These are phyloP conservation scores for Protobothrops mucrosquamatus DNA, from an alignment of 2,113 vertebrate species.

Conservation along the genomic window DNA sequence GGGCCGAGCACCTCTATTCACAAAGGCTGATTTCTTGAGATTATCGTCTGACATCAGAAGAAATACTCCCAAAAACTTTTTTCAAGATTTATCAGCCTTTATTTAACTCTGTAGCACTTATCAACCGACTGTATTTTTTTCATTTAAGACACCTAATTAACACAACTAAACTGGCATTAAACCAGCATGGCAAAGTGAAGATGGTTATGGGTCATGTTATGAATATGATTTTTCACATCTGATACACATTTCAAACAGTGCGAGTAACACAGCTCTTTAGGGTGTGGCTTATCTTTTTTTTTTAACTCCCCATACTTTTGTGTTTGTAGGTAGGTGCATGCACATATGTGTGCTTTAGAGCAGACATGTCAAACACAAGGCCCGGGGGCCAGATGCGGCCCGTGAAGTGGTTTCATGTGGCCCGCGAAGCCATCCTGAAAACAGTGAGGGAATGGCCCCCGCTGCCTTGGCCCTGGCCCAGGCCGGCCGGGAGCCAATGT, in stretches of 20 bases:
- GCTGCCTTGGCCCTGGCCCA: no score
- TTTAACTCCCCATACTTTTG: not conserved
- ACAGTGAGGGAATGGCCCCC: no score
- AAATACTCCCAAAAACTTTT: not conserved
- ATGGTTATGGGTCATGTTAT: not conserved
- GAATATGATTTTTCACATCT: not conserved
- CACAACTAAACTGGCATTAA: not conserved
- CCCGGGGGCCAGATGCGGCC: no score
- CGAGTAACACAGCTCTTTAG: not conserved
- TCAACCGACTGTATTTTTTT: not conserved
- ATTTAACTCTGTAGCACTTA: not conserved
- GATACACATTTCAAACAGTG: not conserved
- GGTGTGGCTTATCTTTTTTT: no score
- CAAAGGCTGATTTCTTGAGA: not conserved
- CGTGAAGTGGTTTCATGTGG: no score
- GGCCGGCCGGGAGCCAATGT: no score
- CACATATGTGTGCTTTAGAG: not conserved
- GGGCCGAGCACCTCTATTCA: not conserved
- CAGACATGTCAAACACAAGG: no score
- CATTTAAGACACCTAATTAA: not conserved
- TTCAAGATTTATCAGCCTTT: not conserved
- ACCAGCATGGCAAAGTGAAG: not conserved
- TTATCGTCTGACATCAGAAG: not conserved
- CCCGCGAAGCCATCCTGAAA: no score
- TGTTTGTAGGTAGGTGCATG: not conserved